Conservation (phyloP, 1,140 invertebrate genomes). For the Ctenoplectra terminalis region DNA sequence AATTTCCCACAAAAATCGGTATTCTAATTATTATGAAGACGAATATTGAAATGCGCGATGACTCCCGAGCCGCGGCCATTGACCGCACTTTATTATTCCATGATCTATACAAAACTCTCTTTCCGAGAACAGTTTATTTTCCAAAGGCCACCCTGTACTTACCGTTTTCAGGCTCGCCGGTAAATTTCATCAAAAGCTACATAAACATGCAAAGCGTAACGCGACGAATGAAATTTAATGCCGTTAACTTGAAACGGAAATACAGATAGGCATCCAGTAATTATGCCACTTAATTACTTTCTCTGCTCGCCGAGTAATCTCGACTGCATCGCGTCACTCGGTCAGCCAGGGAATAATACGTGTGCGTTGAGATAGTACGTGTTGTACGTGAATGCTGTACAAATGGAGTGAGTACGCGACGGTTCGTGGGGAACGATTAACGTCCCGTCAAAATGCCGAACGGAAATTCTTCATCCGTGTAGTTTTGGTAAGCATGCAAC, state of each 20-base stretch:
- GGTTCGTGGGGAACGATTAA: neutral
- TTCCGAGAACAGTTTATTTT: conserved; percentile 22
- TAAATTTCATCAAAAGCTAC: neutral
- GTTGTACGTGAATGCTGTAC: neutral
- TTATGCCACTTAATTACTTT: conserved; percentile 16
- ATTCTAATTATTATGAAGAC: no score
- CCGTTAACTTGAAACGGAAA: conserved; percentile 5
- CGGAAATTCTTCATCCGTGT: neutral
- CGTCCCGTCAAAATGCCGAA: neutral
- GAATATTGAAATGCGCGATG: no score
- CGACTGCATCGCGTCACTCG: neutral
- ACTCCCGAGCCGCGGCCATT: no score
- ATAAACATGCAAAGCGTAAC: neutral
- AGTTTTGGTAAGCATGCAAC: neutral
- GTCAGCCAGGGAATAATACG: neutral
- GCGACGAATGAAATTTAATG: neutral
- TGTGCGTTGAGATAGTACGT: neutral
- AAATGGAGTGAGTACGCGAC: no score
- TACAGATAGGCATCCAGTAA: conserved; percentile 19
- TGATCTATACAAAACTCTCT: neutral
- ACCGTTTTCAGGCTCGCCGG: neutral
- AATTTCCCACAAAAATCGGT: no score
- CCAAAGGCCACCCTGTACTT: neutral
- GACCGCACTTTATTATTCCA: conserved; percentile 13
- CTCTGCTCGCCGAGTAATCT: neutral